Evolutionary conservation across 1,140 invertebrate species (phyloP), one percentile per base, ranked within the genome.

Genomic region (Diploscapter pachys): DNA sequence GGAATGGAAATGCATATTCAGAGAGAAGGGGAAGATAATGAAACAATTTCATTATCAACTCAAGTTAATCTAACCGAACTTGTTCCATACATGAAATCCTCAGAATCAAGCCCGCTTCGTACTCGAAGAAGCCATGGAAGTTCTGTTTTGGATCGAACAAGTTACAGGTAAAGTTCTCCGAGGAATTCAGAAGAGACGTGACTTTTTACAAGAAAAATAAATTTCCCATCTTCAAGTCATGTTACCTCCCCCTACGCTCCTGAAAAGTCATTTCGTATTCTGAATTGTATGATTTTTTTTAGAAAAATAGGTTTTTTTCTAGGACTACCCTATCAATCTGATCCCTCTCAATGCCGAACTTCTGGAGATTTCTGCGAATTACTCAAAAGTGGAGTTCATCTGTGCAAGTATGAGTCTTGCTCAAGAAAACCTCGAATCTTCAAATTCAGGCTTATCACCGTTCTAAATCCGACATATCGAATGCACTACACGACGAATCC

Each of bases 81-180:
- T 11, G 57, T 11, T 59, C 31, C 31, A 59, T 59, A 59, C 1
- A 59, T 59, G 9, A 49, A 72, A 71, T 69, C 66, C 78, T 56
- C 62, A 89, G 89, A 87, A 89, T 76, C 88, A 89, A 79, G 88
- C 89, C 49, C 88, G 89, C 72, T 89, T 89, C 79, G 86, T 85
- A 76, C 70, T 89, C 59, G 85, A 88, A 52, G 83, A 89, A 77
- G 89, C 89, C 3, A 80, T 85, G 53, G 85, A 89, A 79, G 86
- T 85, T 6, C 73, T 89, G 8, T 78, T 82, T 4, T 89, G 89
- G 89, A 83, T 89, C 13, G 86, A 88, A 78, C 82, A 85, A 49
- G 86, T 89, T 88, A 9, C 83, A 83, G 4, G 79, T 86, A 65
- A 79, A 82, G 67, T 78, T 89, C 31, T 83, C 87, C 11, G 82